Percentiles rank a stretch among this genome's conserved stretches.
Conservation (phyloP, 37 sponge, comb jelly and placozoan genomes). For the Cliona cf. orientalis region DNA sequence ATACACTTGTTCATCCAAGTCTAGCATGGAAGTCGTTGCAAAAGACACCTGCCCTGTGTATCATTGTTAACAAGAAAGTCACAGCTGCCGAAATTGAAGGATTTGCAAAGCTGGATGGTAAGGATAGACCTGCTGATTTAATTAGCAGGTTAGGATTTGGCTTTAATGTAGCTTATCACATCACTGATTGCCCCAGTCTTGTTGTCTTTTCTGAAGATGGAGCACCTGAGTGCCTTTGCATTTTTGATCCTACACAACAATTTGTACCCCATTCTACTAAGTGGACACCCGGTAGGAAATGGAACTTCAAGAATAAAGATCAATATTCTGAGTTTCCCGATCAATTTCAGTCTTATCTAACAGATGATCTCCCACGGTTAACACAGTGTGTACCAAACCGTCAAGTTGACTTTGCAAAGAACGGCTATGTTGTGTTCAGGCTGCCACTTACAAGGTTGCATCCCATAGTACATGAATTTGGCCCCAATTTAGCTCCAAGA, state of each 20-base stretch:
- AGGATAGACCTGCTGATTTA: constrained; percentile 43
- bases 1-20: constrained; percentile 20
- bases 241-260: constrained; percentile 66
- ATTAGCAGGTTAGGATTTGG: constrained; percentile 90
- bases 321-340: constrained; percentile 27
- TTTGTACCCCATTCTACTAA: constrained; percentile 17
- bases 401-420: constrained; percentile 3
- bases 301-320: background rate
- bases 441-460: constrained; percentile 46
- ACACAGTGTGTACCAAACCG: background rate
- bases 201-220: constrained; percentile 48
- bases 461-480: background rate
- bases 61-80: constrained; percentile 76
- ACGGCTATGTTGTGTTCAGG: constrained; percentile 64
- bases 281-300: constrained; percentile 36
- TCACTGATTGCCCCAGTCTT: constrained; percentile 83
- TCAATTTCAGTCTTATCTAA: constrained; percentile 57
- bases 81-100: constrained; percentile 75
- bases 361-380: constrained; percentile 27
- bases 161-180: constrained; percentile 86
- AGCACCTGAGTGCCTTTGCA: constrained; percentile 60
- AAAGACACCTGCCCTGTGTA: constrained; percentile 57
- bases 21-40: constrained; percentile 62
- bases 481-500: no score
- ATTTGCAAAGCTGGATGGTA: constrained; percentile 72